Conservation (phyloP, 2,797 vertebrate species). For the Acanthiza pusilla region DNA sequence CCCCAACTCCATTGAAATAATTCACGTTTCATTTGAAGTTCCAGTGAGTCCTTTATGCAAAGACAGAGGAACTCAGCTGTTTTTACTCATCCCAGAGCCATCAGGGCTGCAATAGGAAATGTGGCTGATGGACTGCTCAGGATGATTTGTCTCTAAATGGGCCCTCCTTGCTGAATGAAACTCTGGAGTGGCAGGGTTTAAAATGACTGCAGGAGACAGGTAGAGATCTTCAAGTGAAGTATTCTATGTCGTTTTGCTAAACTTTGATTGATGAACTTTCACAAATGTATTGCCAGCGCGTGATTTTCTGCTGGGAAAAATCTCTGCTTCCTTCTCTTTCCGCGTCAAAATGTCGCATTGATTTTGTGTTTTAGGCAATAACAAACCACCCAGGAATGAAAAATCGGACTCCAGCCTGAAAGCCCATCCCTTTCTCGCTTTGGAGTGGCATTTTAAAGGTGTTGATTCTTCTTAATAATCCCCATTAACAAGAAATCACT, state of each 20-base stretch:
- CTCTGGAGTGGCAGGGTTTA: neutral
- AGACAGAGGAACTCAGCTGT: neutral
- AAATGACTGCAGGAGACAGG: neutral
- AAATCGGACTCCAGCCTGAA: neutral
- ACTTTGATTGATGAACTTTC: neutral
- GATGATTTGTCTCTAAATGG: neutral
- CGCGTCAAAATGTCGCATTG: neutral
- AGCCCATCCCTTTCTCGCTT: neutral
- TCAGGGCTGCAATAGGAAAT: rapidly evolving
- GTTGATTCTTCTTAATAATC: slow-evolving; percentile 55
- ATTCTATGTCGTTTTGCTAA: neutral
- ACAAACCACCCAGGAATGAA: neutral
- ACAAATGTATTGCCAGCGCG: neutral
- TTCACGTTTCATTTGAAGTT: neutral
- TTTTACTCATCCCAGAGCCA: neutral
- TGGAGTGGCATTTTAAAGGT: slow-evolving; percentile 15
- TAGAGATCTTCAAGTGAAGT: neutral
- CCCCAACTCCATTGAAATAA: neutral
- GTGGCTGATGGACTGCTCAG: neutral
- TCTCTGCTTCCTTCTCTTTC: neutral
- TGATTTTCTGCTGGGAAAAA: neutral
- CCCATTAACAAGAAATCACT: slow-evolving; percentile 42
- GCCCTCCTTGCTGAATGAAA: neutral
- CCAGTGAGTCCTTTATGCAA: neutral
- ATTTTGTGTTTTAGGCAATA: neutral